phyloP scores from a whole-genome alignment of 2,113 vertebrate species.

The Equus quagga region DNA sequence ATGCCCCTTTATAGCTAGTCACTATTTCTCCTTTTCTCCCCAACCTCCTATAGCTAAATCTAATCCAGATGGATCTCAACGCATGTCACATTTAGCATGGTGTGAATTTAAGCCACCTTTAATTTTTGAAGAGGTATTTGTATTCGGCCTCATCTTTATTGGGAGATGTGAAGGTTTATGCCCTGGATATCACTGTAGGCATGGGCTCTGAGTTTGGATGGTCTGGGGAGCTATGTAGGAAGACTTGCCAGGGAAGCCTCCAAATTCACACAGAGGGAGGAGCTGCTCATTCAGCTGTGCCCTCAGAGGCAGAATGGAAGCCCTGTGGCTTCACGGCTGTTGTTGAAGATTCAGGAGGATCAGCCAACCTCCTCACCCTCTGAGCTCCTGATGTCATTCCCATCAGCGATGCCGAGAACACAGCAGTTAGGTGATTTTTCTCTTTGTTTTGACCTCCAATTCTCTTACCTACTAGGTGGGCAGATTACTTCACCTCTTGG shows the following conservation, averaged over 20 bases:
- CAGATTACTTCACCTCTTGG: conserved; percentile 30
- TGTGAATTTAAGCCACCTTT: not conserved
- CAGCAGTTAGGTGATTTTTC: not conserved
- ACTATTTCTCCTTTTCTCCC: not conserved
- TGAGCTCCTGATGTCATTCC: not conserved
- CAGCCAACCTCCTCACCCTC: not conserved
- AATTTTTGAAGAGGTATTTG: not conserved
- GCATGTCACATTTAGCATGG: rapidly evolving
- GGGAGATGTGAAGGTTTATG: not conserved
- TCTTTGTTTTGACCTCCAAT: conserved; percentile 31
- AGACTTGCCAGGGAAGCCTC: not conserved
- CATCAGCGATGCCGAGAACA: not conserved
- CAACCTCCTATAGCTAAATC: not conserved
- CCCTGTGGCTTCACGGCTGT: rapidly evolving
- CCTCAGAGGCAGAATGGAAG: not conserved
- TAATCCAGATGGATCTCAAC: not conserved
- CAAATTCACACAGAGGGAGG: not conserved
- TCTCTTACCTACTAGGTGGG: conserved; percentile 27
- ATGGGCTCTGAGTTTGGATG: too few species aligned
- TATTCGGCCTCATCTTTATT: not conserved
- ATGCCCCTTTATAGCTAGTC: not conserved
- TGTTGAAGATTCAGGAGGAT: not conserved
- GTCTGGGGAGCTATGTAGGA: not conserved
- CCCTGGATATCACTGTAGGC: not conserved
- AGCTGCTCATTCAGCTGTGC: not conserved